A percentile compares a stretch with the other conserved stretches of the same genome.
Evolutionary conservation across 2,888 invertebrate species (phyloP).

Genomic region (Rhagium mordax): DNA sequence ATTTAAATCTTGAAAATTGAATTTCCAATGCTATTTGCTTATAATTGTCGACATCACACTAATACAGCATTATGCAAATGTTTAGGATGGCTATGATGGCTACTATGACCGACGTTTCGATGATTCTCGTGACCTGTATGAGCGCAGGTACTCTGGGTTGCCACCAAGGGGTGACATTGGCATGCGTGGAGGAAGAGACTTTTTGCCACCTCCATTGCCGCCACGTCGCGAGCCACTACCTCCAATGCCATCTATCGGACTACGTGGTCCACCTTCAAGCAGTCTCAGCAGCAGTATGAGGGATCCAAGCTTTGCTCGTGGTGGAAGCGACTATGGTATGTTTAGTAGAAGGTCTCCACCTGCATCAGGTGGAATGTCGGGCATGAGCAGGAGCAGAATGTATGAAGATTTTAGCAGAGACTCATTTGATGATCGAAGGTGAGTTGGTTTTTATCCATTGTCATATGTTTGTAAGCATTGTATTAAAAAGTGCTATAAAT

Average conservation of each 20-base stretch:
- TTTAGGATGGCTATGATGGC: conserved; percentile 81
- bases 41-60: background rate
- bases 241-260: conserved; percentile 75
- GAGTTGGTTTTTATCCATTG: conserved; percentile 49
- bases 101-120: conserved; percentile 89
- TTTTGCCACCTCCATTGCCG: conserved; percentile 81
- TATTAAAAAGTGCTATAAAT: too few species aligned
- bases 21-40: conserved; percentile 17
- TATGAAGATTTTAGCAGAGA: conserved; percentile 92
- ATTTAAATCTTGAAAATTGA: background rate
- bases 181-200: conserved; percentile 73
- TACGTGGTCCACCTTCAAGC: conserved; percentile 75
- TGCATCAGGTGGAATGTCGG: conserved; percentile 69
- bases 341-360: conserved; percentile 89
- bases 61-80: background rate
- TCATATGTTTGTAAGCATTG: too few species aligned
- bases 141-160: conserved; percentile 81
- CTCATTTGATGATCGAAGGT: conserved; percentile 90
- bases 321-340: conserved; percentile 80
- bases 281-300: conserved; percentile 79
- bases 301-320: conserved; percentile 74
- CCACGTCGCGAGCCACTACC: conserved; percentile 84
- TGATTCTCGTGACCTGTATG: conserved; percentile 85
- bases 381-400: conserved; percentile 75
- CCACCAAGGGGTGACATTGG: conserved; percentile 70